Evolutionary conservation across 2,888 invertebrate species (phyloP).

Genomic region (Macrophya alboannulata): DNA sequence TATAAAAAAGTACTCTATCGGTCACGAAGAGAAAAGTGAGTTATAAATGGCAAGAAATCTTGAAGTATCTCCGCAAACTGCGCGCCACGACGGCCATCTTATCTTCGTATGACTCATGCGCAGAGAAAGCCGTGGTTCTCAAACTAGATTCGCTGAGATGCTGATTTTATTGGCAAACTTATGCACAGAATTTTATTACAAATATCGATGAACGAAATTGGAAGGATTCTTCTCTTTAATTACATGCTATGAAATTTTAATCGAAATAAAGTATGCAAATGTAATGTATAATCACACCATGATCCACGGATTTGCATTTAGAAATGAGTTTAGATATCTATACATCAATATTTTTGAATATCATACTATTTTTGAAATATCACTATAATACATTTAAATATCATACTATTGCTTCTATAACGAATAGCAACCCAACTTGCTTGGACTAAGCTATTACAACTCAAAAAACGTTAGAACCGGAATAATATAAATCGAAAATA

Average conservation of each 20-base stretch:
- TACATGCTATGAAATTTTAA: background rate
- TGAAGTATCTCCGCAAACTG: background rate
- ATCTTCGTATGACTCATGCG: conserved; percentile 4
- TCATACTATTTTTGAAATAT: too few relatives aligned
- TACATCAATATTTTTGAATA: too few relatives aligned
- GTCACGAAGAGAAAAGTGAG: background rate
- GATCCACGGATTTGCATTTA: background rate
- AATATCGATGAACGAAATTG: background rate
- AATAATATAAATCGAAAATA: background rate
- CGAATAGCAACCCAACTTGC: too few relatives aligned
- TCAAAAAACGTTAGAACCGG: too few relatives aligned
- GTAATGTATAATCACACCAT: background rate
- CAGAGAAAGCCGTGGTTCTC: background rate
- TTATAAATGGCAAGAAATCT: background rate
- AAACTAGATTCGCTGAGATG: background rate
- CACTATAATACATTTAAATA: too few relatives aligned
- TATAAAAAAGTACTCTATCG: background rate
- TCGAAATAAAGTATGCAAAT: background rate
- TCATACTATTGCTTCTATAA: too few relatives aligned
- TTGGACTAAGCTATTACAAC: too few relatives aligned
- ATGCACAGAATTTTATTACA: background rate
- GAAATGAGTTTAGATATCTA: too few relatives aligned
- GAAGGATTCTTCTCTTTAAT: background rate
- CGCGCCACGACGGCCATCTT: conserved; percentile 30
- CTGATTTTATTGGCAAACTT: background rate